Evolutionary conservation across 2,113 vertebrate genomes (phyloP).

Genomic region (Tupaia chinensis): DNA sequence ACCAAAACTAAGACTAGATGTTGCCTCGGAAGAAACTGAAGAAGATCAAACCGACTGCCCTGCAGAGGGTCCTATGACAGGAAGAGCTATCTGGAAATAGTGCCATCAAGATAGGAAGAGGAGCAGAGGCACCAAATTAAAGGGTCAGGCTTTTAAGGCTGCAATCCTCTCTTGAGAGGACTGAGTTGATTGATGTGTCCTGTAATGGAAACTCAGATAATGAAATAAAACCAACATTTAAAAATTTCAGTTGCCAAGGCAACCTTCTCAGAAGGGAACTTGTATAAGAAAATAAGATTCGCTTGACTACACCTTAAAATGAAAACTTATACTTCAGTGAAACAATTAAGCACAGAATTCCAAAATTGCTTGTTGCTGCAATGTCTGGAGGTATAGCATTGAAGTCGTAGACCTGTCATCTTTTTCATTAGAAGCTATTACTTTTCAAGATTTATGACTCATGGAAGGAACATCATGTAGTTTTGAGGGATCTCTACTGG

Average conservation of each 20-base stretch:
- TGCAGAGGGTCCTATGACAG: conserved; percentile 11
- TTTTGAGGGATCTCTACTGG: not conserved
- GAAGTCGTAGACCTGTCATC: not conserved
- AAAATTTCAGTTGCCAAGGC: conserved; percentile 85
- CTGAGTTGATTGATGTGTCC: conserved; percentile 81
- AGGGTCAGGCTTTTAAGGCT: conserved; percentile 73
- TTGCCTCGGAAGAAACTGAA: conserved; percentile 9
- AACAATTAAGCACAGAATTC: conserved; percentile 66
- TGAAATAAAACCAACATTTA: conserved; percentile 84
- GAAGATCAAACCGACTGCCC: not conserved
- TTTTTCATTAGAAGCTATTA: conserved; percentile 21
- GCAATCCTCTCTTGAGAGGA: conserved; percentile 69
- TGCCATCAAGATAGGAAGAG: conserved; percentile 66
- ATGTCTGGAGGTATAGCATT: not conserved
- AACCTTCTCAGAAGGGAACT: conserved; percentile 81
- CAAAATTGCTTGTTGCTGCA: conserved; percentile 9
- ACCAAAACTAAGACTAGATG: not conserved
- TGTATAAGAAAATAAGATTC: conserved; percentile 75
- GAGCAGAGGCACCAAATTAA: conserved; percentile 74
- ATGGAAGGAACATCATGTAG: not conserved
- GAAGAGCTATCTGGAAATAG: not conserved
- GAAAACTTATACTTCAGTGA: conserved; percentile 66
- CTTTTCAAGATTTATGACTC: not conserved
- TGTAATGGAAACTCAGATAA: conserved; percentile 81
- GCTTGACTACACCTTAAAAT: conserved; percentile 77